Conservation (phyloP, 2,113 vertebrate species). For the Planiliza haematocheilus region DNA sequence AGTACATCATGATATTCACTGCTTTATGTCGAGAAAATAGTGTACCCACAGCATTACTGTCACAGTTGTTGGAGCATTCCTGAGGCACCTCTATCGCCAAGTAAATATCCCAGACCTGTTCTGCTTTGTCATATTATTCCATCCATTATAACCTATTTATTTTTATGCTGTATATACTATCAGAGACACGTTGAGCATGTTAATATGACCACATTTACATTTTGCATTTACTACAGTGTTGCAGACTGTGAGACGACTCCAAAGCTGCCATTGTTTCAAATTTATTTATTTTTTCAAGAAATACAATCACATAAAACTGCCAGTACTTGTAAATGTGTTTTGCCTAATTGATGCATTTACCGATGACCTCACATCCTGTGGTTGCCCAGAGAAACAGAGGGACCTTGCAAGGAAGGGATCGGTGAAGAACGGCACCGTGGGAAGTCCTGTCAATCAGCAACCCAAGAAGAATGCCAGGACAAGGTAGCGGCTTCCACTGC, state of each 20-base stretch:
- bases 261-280: background rate
- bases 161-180: no score
- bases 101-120: no score
- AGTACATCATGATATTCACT: background rate
- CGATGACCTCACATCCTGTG: conserved; percentile 72
- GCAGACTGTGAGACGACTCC: no score
- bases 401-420: conserved; percentile 96
- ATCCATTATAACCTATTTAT: no score
- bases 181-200: no score
- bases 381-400: conserved; percentile 94
- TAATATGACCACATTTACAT: background rate
- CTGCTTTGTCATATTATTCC: no score
- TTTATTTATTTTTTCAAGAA: background rate
- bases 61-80: background rate
- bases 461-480: conserved; percentile 99
- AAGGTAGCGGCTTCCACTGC: conserved; percentile 83
- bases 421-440: conserved; percentile 94
- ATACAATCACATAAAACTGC: background rate
- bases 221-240: background rate
- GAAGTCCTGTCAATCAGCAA: conserved; percentile 97
- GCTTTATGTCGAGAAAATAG: no score
- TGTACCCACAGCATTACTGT: background rate
- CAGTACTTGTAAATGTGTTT: background rate
- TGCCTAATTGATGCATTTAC: conserved; percentile 18
- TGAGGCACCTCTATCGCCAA: background rate